phyloP scores from a whole-genome alignment of 2,113 vertebrate genomes.

The Pteronura brasiliensis region DNA sequence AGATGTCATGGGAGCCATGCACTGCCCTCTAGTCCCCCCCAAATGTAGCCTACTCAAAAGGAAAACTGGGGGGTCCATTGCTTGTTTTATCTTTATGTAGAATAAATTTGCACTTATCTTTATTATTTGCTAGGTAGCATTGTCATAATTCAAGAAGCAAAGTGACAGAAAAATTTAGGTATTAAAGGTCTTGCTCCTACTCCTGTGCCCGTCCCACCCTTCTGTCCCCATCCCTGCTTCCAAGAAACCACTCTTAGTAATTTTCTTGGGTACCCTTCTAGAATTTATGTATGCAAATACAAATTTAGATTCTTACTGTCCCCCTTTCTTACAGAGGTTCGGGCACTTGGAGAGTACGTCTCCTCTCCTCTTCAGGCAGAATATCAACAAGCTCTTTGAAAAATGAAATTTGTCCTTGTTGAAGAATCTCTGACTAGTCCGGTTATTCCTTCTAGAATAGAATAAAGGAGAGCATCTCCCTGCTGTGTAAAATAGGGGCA shows the following conservation, averaged over 20 bases:
- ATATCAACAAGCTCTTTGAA: neutral
- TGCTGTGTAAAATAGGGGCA: neutral
- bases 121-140: neutral
- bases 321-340: neutral
- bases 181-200: neutral
- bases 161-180: neutral
- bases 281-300: neutral
- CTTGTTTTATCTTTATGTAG: neutral
- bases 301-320: neutral
- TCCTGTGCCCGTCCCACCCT: fast-evolving
- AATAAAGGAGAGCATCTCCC: neutral
- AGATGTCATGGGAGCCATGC: neutral
- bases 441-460: neutral
- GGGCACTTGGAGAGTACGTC: neutral
- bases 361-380: neutral
- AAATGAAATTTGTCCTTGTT: neutral
- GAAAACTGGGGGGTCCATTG: neutral
- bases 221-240: neutral
- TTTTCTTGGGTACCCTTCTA: neutral
- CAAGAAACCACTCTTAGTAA: neutral
- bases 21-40: fast-evolving
- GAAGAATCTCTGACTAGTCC: neutral
- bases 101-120: neutral
- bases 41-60: neutral
- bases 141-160: neutral